Evolutionary conservation across 92 coral and sea anemone species (phyloP).

Genomic region (Umimayanthus kanabou): DNA sequence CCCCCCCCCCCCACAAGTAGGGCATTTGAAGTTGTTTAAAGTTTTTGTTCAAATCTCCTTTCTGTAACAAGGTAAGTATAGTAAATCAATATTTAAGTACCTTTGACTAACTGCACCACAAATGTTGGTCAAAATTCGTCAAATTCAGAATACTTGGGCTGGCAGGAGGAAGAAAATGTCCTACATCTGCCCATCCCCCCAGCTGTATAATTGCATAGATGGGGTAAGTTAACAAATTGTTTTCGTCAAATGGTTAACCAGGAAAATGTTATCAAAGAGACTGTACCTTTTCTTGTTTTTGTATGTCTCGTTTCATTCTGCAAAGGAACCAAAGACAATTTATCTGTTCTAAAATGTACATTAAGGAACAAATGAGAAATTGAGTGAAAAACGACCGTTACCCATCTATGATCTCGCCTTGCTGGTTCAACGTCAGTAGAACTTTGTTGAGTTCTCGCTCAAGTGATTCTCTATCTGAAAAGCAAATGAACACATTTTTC

Average conservation of each 20-base stretch:
- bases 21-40: no score
- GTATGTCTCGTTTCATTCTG: constrained; percentile 65
- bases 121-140: no score
- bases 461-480: constrained; percentile 67
- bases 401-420: constrained; percentile 83
- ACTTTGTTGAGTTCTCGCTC: constrained; percentile 79
- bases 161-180: no score
- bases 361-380: not conserved
- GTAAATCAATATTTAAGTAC: no score
- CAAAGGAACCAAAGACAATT: constrained; percentile 18
- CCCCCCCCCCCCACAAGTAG: no score
- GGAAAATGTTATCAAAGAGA: not conserved
- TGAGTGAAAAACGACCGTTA: constrained; percentile 26
- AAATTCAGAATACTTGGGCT: no score
- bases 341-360: not conserved
- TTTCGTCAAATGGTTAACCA: not conserved
- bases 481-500: not conserved
- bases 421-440: constrained; percentile 66
- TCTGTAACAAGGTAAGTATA: no score
- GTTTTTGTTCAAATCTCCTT: no score
- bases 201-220: not conserved
- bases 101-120: no score
- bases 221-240: not conserved
- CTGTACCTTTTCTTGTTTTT: constrained; percentile 60
- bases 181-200: not conserved